Evolutionary conservation across 2,113 vertebrate species (phyloP), one percentile per base, ranked within the genome.

Genomic region (Nibea albiflora): DNA sequence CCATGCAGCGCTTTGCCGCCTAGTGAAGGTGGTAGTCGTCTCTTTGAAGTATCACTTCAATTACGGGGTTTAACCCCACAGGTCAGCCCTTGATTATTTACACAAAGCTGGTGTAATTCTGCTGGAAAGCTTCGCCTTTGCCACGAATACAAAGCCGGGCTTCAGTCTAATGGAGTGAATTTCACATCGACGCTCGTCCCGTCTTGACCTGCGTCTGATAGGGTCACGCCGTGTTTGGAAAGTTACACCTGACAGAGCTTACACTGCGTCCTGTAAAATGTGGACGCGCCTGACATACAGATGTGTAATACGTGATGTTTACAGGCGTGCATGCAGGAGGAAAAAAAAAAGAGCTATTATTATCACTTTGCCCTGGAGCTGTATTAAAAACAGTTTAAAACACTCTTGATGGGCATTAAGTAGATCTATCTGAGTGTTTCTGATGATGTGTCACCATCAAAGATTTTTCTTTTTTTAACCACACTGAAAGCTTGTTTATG

Each of bases 11-110:
- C 76, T 92, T 79, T 72, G 73, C 83, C 14, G 89, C 94, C 90
- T 85, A 91, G 95, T 96, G 95, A 96, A 98, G 97, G 96, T 97
- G 96, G 95, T 95, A 95, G 95, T 95, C 93, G 93, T 95, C 94
- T 94, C 98, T 99, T 99, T 99, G 97, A 99, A 99, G 98, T 97
- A 97, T 97, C 96, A 96, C 96, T 97, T 97, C 97, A 98, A 98
- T 99, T 97, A 99, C 94, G 92, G 96, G 97, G 96, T 98, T 98
- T 98, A 98, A 98, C 97, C 97, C 95, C 93, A 95, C 87, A 96
- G 97, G 97, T 98, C 97, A 97, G 95, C 94, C 94, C 96, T 96
- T 97, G 96, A 98, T 99, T 98, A 99, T 97, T 98, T 97, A 97
- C 96, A 97, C 97, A 97, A 98, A 96, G 95, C 95, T 94, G 92